Evolutionary conservation across 1,140 invertebrate genomes (phyloP).

Genomic region (Apis laboriosa): DNA sequence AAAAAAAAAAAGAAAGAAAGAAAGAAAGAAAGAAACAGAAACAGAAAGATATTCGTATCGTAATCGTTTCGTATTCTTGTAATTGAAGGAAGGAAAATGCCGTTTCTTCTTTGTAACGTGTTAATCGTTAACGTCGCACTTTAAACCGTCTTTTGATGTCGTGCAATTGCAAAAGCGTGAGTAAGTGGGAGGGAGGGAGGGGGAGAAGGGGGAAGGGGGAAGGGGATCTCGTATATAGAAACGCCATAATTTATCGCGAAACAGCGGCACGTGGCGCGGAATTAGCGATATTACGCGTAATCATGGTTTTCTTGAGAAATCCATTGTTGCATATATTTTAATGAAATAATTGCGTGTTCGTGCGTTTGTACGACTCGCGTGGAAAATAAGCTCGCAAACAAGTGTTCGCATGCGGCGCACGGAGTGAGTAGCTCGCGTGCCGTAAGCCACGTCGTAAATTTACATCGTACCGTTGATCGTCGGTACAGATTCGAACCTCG

Average conservation of each 20-base stretch:
- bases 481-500: constrained; percentile 66
- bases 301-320: constrained; percentile 37
- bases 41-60: background rate
- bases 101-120: background rate
- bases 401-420: background rate
- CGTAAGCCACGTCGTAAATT: constrained; percentile 51
- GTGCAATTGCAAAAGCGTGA: background rate
- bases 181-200: background rate
- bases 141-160: constrained; percentile 29
- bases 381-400: constrained; percentile 22
- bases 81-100: background rate
- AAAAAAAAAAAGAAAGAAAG: background rate
- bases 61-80: background rate
- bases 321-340: constrained; percentile 24
- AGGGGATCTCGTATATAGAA: background rate
- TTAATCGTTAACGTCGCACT: constrained; percentile 11
- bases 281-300: constrained; percentile 6
- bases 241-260: constrained; percentile 15
- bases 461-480: constrained; percentile 62
- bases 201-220: too few species aligned
- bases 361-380: background rate
- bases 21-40: too few species aligned
- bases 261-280: background rate
- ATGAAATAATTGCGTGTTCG: constrained; percentile 56
- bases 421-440: constrained; percentile 24